These are phyloP conservation scores for Drosophila sproati DNA, from an alignment of 1,140 invertebrate genomes.

Conservation along the genomic window DNA sequence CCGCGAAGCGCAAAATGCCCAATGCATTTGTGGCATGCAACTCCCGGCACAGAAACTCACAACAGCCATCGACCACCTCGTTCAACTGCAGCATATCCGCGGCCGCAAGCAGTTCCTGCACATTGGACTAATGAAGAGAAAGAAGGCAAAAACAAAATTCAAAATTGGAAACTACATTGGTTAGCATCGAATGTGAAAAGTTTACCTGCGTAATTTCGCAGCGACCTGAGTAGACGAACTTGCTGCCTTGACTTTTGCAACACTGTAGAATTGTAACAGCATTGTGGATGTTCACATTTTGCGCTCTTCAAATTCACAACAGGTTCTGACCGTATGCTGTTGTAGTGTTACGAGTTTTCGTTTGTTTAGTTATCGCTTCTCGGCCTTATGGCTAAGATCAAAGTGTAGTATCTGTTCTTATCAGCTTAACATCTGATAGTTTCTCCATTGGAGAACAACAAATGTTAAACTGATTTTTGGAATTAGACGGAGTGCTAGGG, in stretches of 20 bases:
- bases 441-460: conserved; percentile 85
- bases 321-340: neutral
- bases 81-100: conserved; percentile 96
- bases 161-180: neutral
- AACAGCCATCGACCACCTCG: conserved; percentile 94
- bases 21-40: conserved; percentile 95
- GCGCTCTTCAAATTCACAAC: conserved; percentile 25
- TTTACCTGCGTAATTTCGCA: conserved; percentile 81
- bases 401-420: conserved; percentile 88
- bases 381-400: conserved; percentile 85
- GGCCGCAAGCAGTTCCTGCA: conserved; percentile 94
- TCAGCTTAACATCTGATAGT: conserved; percentile 88
- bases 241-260: neutral
- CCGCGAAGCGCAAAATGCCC: conserved; percentile 95
- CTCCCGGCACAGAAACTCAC: conserved; percentile 94
- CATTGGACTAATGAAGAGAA: conserved; percentile 89
- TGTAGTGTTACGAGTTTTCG: neutral
- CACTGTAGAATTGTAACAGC: neutral
- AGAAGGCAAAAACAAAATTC: neutral
- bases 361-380: conserved; percentile 10
- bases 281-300: neutral
- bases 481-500: conserved; percentile 51
- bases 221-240: conserved; percentile 95
- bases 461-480: conserved; percentile 87
- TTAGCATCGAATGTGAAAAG: neutral